Evolutionary conservation across 2,113 vertebrate genomes (phyloP).

Genomic region (Vimba vimba): DNA sequence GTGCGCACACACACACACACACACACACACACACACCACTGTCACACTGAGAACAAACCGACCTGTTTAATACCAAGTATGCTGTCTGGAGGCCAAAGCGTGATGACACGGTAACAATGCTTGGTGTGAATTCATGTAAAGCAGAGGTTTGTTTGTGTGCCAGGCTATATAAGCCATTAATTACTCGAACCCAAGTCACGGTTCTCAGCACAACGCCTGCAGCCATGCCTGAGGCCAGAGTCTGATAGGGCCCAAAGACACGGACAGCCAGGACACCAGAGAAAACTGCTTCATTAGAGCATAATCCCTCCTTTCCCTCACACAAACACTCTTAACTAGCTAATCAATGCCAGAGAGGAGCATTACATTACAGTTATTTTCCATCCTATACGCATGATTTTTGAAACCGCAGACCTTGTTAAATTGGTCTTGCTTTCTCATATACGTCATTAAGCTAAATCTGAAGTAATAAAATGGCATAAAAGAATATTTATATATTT

Average conservation of each 20-base stretch:
- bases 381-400: neutral
- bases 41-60: constrained; percentile 56
- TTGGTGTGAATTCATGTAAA: constrained; percentile 72
- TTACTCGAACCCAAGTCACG: constrained; percentile 78
- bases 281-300: constrained; percentile 39
- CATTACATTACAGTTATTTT: constrained; percentile 10
- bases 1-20: constrained; percentile 30
- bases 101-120: constrained; percentile 75
- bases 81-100: constrained; percentile 73
- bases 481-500: no score
- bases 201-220: constrained; percentile 71
- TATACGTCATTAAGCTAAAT: neutral
- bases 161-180: constrained; percentile 68
- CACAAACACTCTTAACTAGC: constrained; percentile 29
- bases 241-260: constrained; percentile 76
- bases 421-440: neutral
- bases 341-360: neutral
- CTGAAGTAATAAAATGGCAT: neutral
- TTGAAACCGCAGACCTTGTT: neutral
- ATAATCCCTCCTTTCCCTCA: constrained; percentile 20
- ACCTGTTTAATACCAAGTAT: constrained; percentile 71
- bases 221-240: constrained; percentile 74
- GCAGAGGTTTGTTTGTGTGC: constrained; percentile 51
- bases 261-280: constrained; percentile 26
- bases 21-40: constrained; percentile 25